Conservation (phyloP, 2,888 invertebrate species). For the Diloba caeruleocephala region DNA sequence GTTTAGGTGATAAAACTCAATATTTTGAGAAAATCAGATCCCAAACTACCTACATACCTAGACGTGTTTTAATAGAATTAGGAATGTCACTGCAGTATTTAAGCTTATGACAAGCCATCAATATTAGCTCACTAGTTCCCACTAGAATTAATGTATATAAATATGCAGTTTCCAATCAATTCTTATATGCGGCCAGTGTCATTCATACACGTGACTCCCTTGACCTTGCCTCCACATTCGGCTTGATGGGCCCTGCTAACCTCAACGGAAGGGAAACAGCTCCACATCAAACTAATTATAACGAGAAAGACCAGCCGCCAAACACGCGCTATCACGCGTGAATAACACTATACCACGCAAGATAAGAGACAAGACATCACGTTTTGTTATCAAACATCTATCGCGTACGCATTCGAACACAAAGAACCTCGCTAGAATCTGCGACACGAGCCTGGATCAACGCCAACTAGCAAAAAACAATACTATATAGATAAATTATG, state of each 20-base stretch:
- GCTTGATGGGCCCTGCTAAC: conserved; percentile 40
- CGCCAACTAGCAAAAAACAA: conserved; percentile 75
- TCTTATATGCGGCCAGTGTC: conserved; percentile 30
- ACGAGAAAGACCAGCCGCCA: conserved; percentile 26
- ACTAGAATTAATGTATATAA: conserved; percentile 27
- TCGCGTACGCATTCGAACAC: conserved; percentile 58
- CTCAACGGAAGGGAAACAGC: conserved; percentile 32
- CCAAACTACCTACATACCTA: too few species aligned
- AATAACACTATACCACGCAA: conserved; percentile 30
- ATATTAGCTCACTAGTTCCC: conserved; percentile 24
- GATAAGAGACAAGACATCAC: conserved; percentile 63
- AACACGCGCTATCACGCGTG: conserved; percentile 48
- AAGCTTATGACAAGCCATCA: conserved; percentile 24
- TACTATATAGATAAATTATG: conserved; percentile 57
- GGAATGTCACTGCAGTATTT: conserved; percentile 1
- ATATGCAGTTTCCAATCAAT: conserved; percentile 20
- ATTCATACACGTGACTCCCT: conserved; percentile 50
- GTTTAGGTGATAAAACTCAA: background rate
- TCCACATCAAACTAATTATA: conserved; percentile 34
- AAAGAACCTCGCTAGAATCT: conserved; percentile 57
- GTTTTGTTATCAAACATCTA: conserved; percentile 82
- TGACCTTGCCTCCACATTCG: conserved; percentile 50
- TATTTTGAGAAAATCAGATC: too few species aligned
- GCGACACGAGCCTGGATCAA: conserved; percentile 74
- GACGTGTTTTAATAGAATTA: conserved; percentile 14